phyloP scores from a whole-genome alignment of 1,140 invertebrate species.

The Listronotus oregonensis region DNA sequence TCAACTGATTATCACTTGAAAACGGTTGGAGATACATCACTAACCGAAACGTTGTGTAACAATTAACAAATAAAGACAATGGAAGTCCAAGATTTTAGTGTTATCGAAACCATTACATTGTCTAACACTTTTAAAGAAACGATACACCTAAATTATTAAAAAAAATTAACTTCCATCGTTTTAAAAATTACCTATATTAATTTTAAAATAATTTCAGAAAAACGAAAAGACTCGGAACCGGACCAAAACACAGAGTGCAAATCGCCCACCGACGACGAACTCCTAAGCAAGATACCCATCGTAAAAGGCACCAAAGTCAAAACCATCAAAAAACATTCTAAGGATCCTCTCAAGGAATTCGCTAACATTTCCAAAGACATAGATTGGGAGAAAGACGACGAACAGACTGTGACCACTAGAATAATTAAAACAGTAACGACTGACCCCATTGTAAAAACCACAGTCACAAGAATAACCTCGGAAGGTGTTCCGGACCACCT shows the following conservation, averaged over 20 bases:
- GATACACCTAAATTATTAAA: no score
- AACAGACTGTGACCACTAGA: slow-evolving; percentile 51
- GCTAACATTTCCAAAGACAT: slow-evolving; percentile 53
- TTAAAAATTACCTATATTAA: neutral
- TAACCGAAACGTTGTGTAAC: no score
- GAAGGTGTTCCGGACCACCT: slow-evolving; percentile 37
- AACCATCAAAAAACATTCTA: slow-evolving; percentile 58
- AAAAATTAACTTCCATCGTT: no score
- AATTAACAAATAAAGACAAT: no score
- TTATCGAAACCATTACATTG: no score
- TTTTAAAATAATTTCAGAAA: slow-evolving; percentile 10
- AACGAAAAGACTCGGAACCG: neutral
- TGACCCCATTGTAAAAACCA: slow-evolving; percentile 56
- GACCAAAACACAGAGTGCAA: slow-evolving; percentile 22
- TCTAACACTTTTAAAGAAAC: no score
- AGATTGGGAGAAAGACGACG: slow-evolving; percentile 57
- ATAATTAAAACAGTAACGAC: slow-evolving; percentile 53
- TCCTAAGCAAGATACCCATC: slow-evolving; percentile 53
- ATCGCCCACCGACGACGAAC: slow-evolving; percentile 44
- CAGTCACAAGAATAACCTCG: slow-evolving; percentile 47
- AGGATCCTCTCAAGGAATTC: slow-evolving; percentile 55
- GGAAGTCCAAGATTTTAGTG: no score
- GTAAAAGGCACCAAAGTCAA: slow-evolving; percentile 52
- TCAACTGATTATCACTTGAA: no score
- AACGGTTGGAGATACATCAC: no score